A percentile compares a stretch with the other conserved stretches of the same genome.
These are phyloP conservation scores for Popillia japonica DNA, from an alignment of 1,140 invertebrate species.

Conservation along the genomic window DNA sequence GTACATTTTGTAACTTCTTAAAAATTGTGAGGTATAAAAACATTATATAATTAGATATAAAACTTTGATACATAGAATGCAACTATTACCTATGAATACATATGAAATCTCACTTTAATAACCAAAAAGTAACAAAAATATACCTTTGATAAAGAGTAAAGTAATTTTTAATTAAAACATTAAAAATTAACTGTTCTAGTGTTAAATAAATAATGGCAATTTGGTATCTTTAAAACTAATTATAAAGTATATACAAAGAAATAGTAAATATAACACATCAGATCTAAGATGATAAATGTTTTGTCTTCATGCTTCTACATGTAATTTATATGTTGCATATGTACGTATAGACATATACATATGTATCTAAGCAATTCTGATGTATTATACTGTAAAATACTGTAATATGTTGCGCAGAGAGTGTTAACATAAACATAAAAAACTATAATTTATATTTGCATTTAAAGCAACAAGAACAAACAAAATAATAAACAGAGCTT, in stretches of 20 bases:
- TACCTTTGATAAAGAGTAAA: constrained; percentile 43
- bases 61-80: constrained; percentile 1
- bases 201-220: constrained; percentile 44
- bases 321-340: too few relatives aligned
- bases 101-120: constrained; percentile 38
- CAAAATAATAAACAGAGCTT: neutral
- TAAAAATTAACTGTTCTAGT: constrained; percentile 40
- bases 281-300: neutral
- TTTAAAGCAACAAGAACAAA: neutral
- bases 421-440: constrained; percentile 14
- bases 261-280: neutral
- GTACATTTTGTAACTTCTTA: constrained; percentile 23
- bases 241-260: constrained; percentile 4
- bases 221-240: constrained; percentile 43
- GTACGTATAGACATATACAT: neutral
- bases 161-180: constrained; percentile 46
- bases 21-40: constrained; percentile 33
- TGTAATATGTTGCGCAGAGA: constrained; percentile 7
- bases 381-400: constrained; percentile 17
- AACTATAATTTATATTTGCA: neutral
- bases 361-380: neutral
- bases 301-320: too few relatives aligned
- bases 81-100: constrained; percentile 33
- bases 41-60: constrained; percentile 30
- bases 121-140: constrained; percentile 39